Percentiles rank a stretch among this genome's conserved stretches.
These are phyloP conservation scores for Drosophila funebris DNA, from an alignment of 1,140 invertebrate species.

Conservation along the genomic window DNA sequence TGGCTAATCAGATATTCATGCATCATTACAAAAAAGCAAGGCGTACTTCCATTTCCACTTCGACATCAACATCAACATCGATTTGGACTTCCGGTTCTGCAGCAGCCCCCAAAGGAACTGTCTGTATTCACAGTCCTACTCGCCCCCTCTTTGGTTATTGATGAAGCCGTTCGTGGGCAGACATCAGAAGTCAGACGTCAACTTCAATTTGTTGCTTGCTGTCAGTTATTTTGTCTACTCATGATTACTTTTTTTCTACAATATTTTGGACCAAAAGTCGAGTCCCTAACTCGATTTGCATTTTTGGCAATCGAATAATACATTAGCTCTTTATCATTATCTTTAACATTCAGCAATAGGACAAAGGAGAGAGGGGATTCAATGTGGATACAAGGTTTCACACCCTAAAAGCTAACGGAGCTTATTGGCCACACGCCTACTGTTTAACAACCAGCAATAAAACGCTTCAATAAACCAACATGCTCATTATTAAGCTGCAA, in stretches of 20 bases:
- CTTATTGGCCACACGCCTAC: conserved; percentile 58
- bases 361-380: background rate
- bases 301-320: conserved; percentile 48
- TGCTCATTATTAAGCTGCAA: conserved; percentile 83
- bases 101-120: background rate
- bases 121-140: background rate
- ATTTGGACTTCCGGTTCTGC: conserved; percentile 2
- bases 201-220: conserved; percentile 65
- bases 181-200: no score
- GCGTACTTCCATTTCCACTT: conserved; percentile 30
- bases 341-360: conserved; percentile 21
- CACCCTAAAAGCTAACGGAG: conserved; percentile 41
- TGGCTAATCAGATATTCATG: conserved; percentile 77
- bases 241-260: conserved; percentile 42
- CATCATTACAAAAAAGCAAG: conserved; percentile 53
- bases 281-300: conserved; percentile 3
- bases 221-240: conserved; percentile 54
- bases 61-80: background rate
- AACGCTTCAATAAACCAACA: conserved; percentile 69
- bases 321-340: conserved; percentile 52
- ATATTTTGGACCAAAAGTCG: conserved; percentile 18
- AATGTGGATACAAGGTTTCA: conserved; percentile 25
- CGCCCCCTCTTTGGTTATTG: conserved; percentile 19
- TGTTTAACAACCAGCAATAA: conserved; percentile 69
- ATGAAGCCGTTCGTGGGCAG: conserved; percentile 18